These are phyloP conservation scores for Rhinopomastus cyanomelas DNA, from an alignment of 2,113 vertebrate species.

Conservation along the genomic window DNA sequence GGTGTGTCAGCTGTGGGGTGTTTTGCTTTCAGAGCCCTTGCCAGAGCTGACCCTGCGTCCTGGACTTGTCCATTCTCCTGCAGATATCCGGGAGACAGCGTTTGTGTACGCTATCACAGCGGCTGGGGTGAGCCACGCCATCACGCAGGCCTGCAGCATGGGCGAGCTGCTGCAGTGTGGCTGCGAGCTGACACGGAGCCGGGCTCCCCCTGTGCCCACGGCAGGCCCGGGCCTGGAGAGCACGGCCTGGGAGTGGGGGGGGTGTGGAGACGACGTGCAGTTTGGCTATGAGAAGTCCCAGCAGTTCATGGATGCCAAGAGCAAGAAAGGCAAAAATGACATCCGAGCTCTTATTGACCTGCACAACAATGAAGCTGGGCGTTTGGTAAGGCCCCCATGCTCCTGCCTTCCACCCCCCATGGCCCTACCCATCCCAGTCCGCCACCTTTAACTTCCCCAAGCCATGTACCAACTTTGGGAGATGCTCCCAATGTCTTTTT, in stretches of 20 bases:
- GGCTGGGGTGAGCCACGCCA: conserved; percentile 90
- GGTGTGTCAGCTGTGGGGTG: neutral
- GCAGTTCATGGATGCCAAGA: conserved; percentile 94
- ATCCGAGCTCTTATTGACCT: conserved; percentile 91
- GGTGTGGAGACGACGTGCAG: conserved; percentile 95
- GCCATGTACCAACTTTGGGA: neutral
- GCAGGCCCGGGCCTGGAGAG: conserved; percentile 70
- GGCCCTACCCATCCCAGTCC: neutral
- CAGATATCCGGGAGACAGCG: conserved; percentile 96
- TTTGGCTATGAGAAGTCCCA: conserved; percentile 96
- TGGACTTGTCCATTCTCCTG: neutral
- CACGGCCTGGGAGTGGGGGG: conserved; percentile 95
- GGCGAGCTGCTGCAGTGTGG: conserved; percentile 94
- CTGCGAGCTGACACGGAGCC: conserved; percentile 88
- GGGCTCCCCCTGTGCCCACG: conserved; percentile 70
- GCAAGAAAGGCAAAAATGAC: conserved; percentile 92
- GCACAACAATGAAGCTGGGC: conserved; percentile 95
- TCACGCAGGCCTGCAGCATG: conserved; percentile 98
- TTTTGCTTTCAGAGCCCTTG: neutral
- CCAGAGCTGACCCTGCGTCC: neutral
- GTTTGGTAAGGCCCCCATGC: conserved; percentile 78
- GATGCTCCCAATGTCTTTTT: neutral
- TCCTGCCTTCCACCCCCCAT: rapidly evolving
- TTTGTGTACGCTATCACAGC: conserved; percentile 96
- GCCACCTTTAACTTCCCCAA: neutral